Conservation (phyloP, 2,797 vertebrate species). For the Alcedo quadribrachys region DNA sequence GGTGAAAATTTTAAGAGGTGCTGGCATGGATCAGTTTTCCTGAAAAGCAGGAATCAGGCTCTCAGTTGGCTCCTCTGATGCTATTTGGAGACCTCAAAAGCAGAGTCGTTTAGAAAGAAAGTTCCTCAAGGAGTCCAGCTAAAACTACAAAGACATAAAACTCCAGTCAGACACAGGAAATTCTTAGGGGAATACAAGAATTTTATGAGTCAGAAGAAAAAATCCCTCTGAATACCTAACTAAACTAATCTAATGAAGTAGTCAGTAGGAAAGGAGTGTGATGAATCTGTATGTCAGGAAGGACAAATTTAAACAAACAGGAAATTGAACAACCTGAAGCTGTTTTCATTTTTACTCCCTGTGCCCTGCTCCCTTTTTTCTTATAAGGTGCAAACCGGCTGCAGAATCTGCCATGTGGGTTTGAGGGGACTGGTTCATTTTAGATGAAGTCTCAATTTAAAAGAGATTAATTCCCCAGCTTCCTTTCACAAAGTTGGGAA, state of each 20-base stretch:
- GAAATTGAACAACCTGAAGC: constrained; percentile 79
- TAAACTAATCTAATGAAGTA: constrained; percentile 81
- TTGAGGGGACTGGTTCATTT: neutral
- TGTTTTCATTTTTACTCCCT: constrained; percentile 64
- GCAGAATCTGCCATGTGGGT: neutral
- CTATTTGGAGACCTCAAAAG: constrained; percentile 62
- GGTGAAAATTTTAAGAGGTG: constrained; percentile 58
- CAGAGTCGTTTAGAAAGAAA: constrained; percentile 68
- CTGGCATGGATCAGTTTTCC: constrained; percentile 71
- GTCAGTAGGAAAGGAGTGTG: constrained; percentile 72
- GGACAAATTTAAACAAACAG: constrained; percentile 78
- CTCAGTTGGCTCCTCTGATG: constrained; percentile 54
- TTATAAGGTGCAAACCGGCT: neutral
- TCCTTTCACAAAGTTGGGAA: neutral
- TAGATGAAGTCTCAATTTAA: constrained; percentile 17
- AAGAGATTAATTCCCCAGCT: constrained; percentile 17
- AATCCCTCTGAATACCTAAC: constrained; percentile 80
- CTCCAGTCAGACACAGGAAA: constrained; percentile 82
- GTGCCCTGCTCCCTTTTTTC: neutral
- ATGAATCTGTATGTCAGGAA: constrained; percentile 73
- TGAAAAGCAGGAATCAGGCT: constrained; percentile 72
- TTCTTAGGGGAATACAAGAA: constrained; percentile 84
- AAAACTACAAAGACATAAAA: constrained; percentile 84
- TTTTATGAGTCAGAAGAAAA: constrained; percentile 86
- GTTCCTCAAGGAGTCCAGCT: constrained; percentile 74